phyloP scores from a whole-genome alignment of 2,888 invertebrate genomes.

The Rapana venosa region DNA sequence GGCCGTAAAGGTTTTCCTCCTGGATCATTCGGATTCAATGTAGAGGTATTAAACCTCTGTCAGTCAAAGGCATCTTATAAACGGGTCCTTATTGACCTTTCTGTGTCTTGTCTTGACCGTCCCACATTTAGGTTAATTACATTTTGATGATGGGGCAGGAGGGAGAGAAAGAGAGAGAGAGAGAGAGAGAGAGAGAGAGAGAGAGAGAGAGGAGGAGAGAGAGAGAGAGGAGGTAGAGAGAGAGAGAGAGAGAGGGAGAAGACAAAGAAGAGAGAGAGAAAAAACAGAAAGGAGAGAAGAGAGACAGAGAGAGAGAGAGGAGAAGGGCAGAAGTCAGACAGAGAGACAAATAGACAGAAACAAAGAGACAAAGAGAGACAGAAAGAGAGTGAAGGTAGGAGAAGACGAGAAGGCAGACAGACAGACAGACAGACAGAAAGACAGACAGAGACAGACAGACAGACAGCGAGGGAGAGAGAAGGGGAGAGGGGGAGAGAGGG shows the following conservation, averaged over 20 bases:
- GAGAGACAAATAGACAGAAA: too few relatives aligned
- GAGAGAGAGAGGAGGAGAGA: neutral
- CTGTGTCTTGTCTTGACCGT: too few relatives aligned
- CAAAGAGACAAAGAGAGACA: too few relatives aligned
- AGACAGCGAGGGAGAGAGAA: neutral
- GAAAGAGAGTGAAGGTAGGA: too few relatives aligned
- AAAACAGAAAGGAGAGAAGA: neutral
- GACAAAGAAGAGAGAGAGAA: neutral
- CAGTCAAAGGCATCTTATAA: too few relatives aligned
- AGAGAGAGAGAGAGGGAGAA: neutral
- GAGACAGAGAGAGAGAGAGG: neutral
- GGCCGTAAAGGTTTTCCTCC: too few relatives aligned
- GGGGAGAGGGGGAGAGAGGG: neutral
- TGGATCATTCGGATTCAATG: too few relatives aligned
- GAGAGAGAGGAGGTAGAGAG: neutral
- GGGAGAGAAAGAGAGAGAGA: neutral
- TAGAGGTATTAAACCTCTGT: too few relatives aligned
- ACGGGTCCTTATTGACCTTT: too few relatives aligned
- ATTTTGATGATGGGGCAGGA: too few relatives aligned
- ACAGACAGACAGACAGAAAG: neutral
- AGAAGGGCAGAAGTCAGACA: too few relatives aligned
- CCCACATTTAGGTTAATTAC: too few relatives aligned
- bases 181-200: neutral
- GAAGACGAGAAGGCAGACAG: neutral
- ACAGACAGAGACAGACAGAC: neutral